Percentiles rank a stretch among this genome's conserved stretches.
Evolutionary conservation across 1,140 invertebrate species (phyloP).

Genomic region (Scaptomyza hsui): DNA sequence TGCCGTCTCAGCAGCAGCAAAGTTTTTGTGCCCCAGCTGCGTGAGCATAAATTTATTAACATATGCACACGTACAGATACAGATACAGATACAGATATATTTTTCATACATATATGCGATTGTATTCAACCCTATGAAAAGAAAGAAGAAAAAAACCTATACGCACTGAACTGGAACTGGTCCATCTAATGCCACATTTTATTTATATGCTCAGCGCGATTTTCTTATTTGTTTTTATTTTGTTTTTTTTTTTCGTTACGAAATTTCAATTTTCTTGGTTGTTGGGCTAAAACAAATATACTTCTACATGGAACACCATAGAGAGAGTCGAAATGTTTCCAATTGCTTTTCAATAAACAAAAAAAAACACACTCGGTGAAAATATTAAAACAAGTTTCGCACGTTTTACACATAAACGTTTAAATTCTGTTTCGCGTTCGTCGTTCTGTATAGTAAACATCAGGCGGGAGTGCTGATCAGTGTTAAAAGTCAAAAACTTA

Average conservation of each 20-base stretch:
- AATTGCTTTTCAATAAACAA: constrained; percentile 63
- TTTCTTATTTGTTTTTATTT: constrained; percentile 59
- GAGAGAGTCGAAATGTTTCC: constrained; percentile 43
- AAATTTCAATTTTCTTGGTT: constrained; percentile 65
- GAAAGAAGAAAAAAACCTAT: constrained; percentile 8
- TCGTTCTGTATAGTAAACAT: constrained; percentile 3
- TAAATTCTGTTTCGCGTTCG: not conserved
- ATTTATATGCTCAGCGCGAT: constrained; percentile 69
- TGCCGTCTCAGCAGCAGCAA: constrained; percentile 3
- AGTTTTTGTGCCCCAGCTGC: constrained; percentile 48
- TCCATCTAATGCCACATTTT: constrained; percentile 77
- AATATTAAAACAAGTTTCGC: constrained; percentile 51
- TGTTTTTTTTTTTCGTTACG: constrained; percentile 58
- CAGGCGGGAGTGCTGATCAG: constrained; percentile 12
- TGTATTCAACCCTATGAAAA: constrained; percentile 22
- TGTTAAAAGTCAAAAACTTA: constrained; percentile 31
- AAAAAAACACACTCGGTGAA: constrained; percentile 36
- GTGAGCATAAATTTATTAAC: constrained; percentile 57
- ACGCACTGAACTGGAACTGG: constrained; percentile 18
- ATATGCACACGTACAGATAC: constrained; percentile 24
- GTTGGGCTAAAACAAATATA: constrained; percentile 42
- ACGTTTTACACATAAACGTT: not conserved
- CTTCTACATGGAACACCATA: constrained; percentile 32
- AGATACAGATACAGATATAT: constrained; percentile 10
- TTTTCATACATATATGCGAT: not conserved